Evolutionary conservation across 2,113 vertebrate species (phyloP).

Genomic region (Oryzias woworae): DNA sequence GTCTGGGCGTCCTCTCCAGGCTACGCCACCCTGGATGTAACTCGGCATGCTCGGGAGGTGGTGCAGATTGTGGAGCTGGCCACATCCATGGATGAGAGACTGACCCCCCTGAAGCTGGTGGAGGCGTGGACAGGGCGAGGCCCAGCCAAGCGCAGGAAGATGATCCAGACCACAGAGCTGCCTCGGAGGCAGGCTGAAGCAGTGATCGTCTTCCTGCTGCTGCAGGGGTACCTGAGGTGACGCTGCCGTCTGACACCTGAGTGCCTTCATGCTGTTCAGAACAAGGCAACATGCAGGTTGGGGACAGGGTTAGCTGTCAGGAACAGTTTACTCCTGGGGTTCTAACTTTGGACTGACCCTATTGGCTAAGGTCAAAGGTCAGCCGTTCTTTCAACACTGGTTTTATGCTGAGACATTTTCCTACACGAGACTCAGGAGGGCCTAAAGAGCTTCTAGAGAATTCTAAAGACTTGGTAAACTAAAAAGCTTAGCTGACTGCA

Average conservation of each 20-base stretch:
- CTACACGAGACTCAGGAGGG: too few relatives aligned
- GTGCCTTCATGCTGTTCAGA: background rate
- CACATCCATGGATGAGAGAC: conserved; percentile 81
- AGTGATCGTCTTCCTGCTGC: conserved; percentile 82
- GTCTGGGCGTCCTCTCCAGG: conserved; percentile 57
- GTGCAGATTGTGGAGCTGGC: conserved; percentile 87
- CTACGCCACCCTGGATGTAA: conserved; percentile 79
- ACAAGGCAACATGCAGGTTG: background rate
- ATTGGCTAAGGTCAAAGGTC: too few relatives aligned
- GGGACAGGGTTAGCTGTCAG: too few relatives aligned
- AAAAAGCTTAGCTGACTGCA: too few relatives aligned
- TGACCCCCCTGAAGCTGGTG: conserved; percentile 91
- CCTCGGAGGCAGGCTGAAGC: conserved; percentile 83
- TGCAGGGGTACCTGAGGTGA: conserved; percentile 90
- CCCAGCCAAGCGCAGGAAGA: conserved; percentile 82
- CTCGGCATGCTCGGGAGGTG: conserved; percentile 81
- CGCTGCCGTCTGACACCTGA: too few relatives aligned
- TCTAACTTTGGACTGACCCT: too few relatives aligned
- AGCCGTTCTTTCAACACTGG: too few relatives aligned
- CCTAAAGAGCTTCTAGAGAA: too few relatives aligned
- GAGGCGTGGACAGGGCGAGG: conserved; percentile 93
- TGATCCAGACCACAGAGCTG: conserved; percentile 77
- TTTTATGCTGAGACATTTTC: too few relatives aligned
- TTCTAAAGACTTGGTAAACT: too few relatives aligned
- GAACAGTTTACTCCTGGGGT: too few relatives aligned